Conservation (phyloP, 2,888 invertebrate genomes). For the Podotricha telesiphe region DNA sequence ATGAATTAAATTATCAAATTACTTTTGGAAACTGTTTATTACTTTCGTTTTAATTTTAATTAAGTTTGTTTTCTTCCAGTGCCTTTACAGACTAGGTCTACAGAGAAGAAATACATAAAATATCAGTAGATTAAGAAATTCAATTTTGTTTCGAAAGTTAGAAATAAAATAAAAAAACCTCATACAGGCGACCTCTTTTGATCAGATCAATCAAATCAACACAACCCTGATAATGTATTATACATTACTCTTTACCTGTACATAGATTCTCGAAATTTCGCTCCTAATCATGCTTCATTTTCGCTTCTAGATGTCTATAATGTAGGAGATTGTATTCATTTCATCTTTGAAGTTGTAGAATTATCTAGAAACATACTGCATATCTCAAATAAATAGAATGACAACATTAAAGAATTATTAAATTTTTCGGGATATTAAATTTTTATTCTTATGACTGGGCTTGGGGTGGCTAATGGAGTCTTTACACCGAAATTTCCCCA, state of each 20-base stretch:
- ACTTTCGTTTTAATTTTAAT: not conserved
- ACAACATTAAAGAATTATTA: not conserved
- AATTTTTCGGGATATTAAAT: not conserved
- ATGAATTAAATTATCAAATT: too few relatives aligned
- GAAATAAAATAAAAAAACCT: not conserved
- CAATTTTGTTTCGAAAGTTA: not conserved
- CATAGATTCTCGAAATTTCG: too few relatives aligned
- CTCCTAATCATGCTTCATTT: too few relatives aligned
- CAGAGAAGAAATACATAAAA: too few relatives aligned
- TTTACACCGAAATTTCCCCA: not conserved
- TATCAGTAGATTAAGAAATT: not conserved
- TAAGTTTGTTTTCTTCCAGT: not conserved
- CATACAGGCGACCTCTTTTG: not conserved
- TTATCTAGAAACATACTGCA: not conserved
- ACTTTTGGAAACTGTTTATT: too few relatives aligned
- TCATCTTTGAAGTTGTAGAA: too few relatives aligned
- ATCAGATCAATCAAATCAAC: not conserved
- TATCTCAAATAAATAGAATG: not conserved
- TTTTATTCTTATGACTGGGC: not conserved
- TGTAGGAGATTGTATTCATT: too few relatives aligned
- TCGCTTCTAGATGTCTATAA: not conserved
- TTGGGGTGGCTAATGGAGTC: constrained; percentile 1
- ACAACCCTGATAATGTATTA: constrained; percentile 5
- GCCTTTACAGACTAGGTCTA: not conserved
- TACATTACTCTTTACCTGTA: too few relatives aligned